Evolutionary conservation across 1,140 invertebrate genomes (phyloP), one percentile per base, ranked within the genome.

Genomic region (Drosophila ercepeae): DNA sequence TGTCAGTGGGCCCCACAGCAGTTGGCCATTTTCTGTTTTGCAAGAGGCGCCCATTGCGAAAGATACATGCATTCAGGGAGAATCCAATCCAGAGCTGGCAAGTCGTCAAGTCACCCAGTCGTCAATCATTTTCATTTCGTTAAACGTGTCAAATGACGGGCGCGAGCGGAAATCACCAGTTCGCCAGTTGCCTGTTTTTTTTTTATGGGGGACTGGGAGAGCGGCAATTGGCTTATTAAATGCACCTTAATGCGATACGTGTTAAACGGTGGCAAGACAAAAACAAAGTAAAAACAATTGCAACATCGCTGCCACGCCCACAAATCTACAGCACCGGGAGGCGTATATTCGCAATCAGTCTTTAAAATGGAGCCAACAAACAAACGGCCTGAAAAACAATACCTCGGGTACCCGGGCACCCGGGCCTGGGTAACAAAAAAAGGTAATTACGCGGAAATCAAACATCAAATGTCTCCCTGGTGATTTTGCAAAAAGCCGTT

Each of bases 81-180:
- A 64, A 52, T 49, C 14, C 36, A 64, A 52, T 49, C 14, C 36
- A 48, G 27, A 49, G 54, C 52, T 46, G 46, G 48, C 42, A 44
- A 41, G 36, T 39, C 54, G 29, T 46, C 54, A 52, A 72, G 50
- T 75, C 55, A 42, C 52, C 52, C 19, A 68, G 65, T 76, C 77
- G 71, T 81, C 77, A 81, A 81, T 81, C 77, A 81, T 81, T 72
- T 81, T 76, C 72, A 76, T 82, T 81, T 81, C 73, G 68, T 76
- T 82, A 81, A 82, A 72, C 75, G 79, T 78, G 75, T 63, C 75
- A 83, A 83, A 83, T 83, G 63, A 67, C 78, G 74, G 63, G 59
- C 50, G 68, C 68, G 68, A 83, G 60, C 79, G 78, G 78, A 82
- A 82, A 77, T 82, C 61, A 16, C 39, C 39, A 42, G 68, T 45